Evolutionary conservation across 2,888 invertebrate genomes (phyloP).

Genomic region (Oxyteleia sp.): DNA sequence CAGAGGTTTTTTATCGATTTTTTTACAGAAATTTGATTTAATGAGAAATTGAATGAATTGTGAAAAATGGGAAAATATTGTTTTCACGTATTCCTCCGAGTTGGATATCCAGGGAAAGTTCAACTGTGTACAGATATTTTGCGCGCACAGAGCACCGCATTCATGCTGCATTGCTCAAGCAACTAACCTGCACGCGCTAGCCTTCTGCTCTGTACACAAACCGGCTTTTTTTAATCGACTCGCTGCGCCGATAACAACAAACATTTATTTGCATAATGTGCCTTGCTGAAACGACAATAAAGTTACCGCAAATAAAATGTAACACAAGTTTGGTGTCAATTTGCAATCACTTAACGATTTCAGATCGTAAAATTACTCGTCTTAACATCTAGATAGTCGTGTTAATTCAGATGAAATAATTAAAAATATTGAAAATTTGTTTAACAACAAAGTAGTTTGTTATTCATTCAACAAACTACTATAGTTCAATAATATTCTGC

Average conservation of each 20-base stretch:
- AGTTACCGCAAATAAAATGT: neutral
- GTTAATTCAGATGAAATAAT: no score
- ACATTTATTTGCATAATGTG: neutral
- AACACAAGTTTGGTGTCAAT: no score
- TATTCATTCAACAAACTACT: no score
- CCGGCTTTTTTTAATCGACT: slow-evolving; percentile 62
- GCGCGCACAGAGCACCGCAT: slow-evolving; percentile 86
- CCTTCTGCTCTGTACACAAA: slow-evolving; percentile 78
- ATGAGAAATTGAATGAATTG: no score
- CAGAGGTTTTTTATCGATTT: no score
- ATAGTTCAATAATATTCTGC: no score
- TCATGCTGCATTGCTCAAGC: slow-evolving; percentile 86
- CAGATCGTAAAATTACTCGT: neutral
- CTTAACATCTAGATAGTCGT: no score
- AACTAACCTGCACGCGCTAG: slow-evolving; percentile 86
- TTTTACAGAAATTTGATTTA: no score
- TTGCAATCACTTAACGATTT: neutral
- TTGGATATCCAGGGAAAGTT: slow-evolving; percentile 18
- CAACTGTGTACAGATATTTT: slow-evolving; percentile 76
- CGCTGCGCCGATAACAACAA: slow-evolving; percentile 7
- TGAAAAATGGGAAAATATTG: no score
- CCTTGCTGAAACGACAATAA: neutral
- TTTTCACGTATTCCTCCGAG: slow-evolving; percentile 20
- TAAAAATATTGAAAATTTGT: no score
- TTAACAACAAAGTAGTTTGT: no score